Evolutionary conservation across 2,888 invertebrate species (phyloP), one percentile per base, ranked within the genome.

Genomic region (Drosophila incognita): DNA sequence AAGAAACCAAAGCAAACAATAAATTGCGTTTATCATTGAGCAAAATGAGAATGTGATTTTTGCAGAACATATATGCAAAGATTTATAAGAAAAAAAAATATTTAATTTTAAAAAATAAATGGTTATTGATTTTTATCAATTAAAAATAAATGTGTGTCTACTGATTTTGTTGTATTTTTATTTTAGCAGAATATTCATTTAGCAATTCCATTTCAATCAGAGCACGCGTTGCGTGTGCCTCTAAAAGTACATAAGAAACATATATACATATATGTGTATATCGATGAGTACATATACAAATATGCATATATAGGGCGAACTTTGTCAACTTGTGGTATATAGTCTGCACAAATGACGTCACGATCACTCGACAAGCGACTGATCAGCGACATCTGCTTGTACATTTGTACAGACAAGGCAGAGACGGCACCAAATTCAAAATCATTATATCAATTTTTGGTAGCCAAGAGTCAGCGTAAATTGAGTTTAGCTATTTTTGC

Each of bases 281-380:
- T 24, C 46, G 0, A 48, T 46, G 21, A 21, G 15, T 13, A 4
- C 46, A 24, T 11, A 6, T 10, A n/a, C 18, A 18, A 56, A 38
- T 27, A n/a, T 51, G 62, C 59, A 58, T 70, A 61, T 56, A 36
- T 63, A 36, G 57, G 29, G 58, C 42, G 13, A 60, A 52, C 61
- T 69, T 65, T 69, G 64, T 67, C 58, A 73, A 66, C 48, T 71
- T 46, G 56, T 67, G 40, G 56, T 51, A 52, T 51, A 52, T 35
- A 21, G 33, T 70, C 53, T 53, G 54, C 53, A 40, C 21, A 61
- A 49, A 65, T 87, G 91, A 82, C 91, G 87, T 89, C 91, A 87
- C 78, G 79, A 90, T 90, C 87, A 87, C 89, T 79, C 90, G 70
- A 15, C 65, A 27, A 73, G 46, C 67, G 83, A 54, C 75, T 87